Evolutionary conservation across 2,113 vertebrate species (phyloP).

Genomic region (Marcusenius ussheri): DNA sequence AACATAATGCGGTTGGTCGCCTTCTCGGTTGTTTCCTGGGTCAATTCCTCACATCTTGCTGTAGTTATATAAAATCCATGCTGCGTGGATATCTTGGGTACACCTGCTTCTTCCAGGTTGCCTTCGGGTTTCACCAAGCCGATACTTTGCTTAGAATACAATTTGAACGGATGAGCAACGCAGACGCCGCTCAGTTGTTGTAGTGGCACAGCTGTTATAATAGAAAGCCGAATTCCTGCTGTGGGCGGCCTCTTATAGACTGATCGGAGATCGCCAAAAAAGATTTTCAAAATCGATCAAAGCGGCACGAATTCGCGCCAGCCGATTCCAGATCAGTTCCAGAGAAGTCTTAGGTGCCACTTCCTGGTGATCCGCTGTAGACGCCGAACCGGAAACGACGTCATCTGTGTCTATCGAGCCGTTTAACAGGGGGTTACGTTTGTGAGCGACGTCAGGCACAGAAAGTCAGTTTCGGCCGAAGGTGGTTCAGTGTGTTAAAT

Average conservation of each 20-base stretch:
- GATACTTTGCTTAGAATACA: not conserved
- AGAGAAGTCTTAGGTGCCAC: no score
- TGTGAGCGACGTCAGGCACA: not conserved
- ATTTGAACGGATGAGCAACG: not conserved
- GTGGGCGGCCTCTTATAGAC: not conserved
- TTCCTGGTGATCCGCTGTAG: not conserved
- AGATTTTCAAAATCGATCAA: not conserved
- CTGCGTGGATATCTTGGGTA: slow-evolving; percentile 59
- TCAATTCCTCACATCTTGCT: slow-evolving; percentile 55
- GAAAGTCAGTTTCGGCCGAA: not conserved
- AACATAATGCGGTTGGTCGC: slow-evolving; percentile 55
- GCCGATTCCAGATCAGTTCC: slow-evolving; percentile 31
- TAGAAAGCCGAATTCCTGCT: slow-evolving; percentile 14
- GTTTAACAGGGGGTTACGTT: no score
- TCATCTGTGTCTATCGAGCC: not conserved
- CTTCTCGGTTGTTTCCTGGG: slow-evolving; percentile 42
- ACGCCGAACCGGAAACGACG: slow-evolving; percentile 21
- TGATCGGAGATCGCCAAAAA: slow-evolving; percentile 20
- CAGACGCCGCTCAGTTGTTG: not conserved
- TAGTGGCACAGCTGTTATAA: not conserved
- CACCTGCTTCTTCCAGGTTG: slow-evolving; percentile 58
- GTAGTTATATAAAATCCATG: slow-evolving; percentile 58
- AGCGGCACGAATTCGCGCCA: not conserved
- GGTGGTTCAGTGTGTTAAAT: not conserved
- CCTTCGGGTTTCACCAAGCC: slow-evolving; percentile 28